phyloP scores from a whole-genome alignment of 2,113 vertebrate genomes.

The Physeter macrocephalus region DNA sequence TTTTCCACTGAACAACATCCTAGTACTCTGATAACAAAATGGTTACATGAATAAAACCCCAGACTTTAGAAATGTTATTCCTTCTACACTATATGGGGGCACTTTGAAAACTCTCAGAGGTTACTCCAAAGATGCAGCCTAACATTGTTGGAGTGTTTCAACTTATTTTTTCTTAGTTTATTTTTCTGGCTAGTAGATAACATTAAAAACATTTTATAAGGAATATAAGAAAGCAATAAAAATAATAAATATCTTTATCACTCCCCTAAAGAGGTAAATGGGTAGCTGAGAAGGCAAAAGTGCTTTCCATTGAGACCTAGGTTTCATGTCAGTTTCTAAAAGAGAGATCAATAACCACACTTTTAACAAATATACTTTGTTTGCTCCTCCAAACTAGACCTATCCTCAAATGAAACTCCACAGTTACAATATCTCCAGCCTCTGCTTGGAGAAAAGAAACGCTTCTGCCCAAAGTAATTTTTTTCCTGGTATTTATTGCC shows the following conservation, averaged over 20 bases:
- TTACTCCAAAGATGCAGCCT: not conserved
- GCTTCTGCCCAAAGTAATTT: not conserved
- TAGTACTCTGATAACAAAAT: not conserved
- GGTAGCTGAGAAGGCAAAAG: not conserved
- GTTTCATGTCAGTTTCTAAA: not conserved
- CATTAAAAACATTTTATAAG: not conserved
- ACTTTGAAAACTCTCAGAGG: not conserved
- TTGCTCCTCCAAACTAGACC: not conserved
- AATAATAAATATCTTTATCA: not conserved
- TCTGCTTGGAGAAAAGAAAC: not conserved
- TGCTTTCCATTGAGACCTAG: not conserved
- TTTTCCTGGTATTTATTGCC: not conserved
- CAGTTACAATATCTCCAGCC: not conserved
- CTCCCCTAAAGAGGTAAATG: not conserved
- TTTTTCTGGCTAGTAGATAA: not conserved
- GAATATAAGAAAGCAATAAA: not conserved
- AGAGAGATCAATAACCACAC: not conserved
- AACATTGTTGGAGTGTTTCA: not conserved
- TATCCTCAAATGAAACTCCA: not conserved
- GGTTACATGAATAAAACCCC: not conserved
- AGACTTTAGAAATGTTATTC: not conserved
- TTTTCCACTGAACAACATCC: not conserved
- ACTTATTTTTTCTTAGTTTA: not conserved
- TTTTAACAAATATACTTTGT: not conserved
- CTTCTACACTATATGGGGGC: not conserved